These are phyloP conservation scores for Notolepis coatsorum DNA, from an alignment of 2,797 vertebrate genomes.

Conservation along the genomic window DNA sequence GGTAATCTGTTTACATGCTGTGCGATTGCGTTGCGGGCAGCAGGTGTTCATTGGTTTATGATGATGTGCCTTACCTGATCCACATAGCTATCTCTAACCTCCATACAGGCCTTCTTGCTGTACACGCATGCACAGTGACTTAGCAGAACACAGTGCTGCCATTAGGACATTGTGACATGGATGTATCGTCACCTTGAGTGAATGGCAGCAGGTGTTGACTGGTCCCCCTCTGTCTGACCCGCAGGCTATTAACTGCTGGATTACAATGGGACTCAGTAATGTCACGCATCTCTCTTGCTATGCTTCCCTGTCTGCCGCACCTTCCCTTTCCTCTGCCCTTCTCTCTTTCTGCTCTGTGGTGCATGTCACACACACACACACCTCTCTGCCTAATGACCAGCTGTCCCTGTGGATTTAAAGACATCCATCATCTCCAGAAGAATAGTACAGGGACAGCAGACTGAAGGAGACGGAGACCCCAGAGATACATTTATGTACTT, in stretches of 20 bases:
- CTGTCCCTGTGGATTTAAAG: conserved; percentile 58
- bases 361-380: background rate
- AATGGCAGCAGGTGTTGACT: conserved; percentile 65
- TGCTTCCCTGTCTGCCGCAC: conserved; percentile 6
- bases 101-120: conserved; percentile 10
- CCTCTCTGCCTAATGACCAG: conserved; percentile 60
- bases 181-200: conserved; percentile 72
- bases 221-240: conserved; percentile 53
- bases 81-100: conserved; percentile 9
- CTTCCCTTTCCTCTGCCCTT: conserved; percentile 11
- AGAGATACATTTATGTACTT: background rate
- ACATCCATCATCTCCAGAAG: conserved; percentile 65
- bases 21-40: conserved; percentile 18
- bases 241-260: conserved; percentile 67
- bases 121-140: conserved; percentile 22
- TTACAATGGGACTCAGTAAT: conserved; percentile 63
- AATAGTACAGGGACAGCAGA: conserved; percentile 45
- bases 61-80: conserved; percentile 13
- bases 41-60: conserved; percentile 26
- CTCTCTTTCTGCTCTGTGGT: background rate
- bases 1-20: conserved; percentile 32
- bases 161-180: conserved; percentile 47
- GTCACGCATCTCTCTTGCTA: conserved; percentile 32
- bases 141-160: conserved; percentile 27
- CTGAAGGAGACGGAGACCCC: conserved; percentile 37